Conservation (phyloP, 1,140 invertebrate genomes). For the Hyposmocoma kahamanoa region DNA sequence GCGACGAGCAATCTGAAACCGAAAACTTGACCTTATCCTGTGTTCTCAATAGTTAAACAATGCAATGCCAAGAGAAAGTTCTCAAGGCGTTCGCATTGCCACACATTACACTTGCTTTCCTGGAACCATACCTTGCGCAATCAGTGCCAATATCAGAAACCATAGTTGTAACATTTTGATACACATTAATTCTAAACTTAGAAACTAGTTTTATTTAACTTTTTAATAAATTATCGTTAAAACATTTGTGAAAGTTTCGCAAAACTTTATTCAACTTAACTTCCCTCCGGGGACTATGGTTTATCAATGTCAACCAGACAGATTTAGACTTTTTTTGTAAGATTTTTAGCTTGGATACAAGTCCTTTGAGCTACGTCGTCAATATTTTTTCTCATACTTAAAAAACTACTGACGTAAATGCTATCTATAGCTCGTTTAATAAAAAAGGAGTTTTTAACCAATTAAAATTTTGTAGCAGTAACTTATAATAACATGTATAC, state of each 20-base stretch:
- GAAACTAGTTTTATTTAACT: background rate
- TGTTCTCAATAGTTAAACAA: background rate
- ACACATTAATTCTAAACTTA: conserved; percentile 2
- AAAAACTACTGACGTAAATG: no score
- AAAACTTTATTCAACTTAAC: background rate
- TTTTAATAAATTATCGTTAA: background rate
- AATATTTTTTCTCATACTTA: no score
- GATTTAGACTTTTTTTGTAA: no score
- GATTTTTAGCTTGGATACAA: no score
- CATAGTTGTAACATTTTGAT: conserved; percentile 20
- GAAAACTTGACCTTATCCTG: background rate
- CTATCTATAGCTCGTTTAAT: no score
- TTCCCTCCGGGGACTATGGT: background rate
- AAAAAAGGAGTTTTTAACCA: no score
- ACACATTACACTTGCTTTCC: background rate
- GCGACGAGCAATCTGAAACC: conserved; percentile 47
- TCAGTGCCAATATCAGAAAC: conserved; percentile 19
- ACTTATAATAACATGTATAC: no score
- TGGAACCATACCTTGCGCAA: conserved; percentile 31
- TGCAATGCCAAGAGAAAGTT: conserved; percentile 27
- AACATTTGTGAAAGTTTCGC: background rate
- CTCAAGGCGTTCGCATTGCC: background rate
- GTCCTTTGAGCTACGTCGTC: no score
- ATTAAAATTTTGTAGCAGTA: no score
- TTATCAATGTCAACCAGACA: no score